These are phyloP conservation scores for Synanthedon tipuliformis DNA, from an alignment of 2,888 invertebrate genomes.

Conservation along the genomic window DNA sequence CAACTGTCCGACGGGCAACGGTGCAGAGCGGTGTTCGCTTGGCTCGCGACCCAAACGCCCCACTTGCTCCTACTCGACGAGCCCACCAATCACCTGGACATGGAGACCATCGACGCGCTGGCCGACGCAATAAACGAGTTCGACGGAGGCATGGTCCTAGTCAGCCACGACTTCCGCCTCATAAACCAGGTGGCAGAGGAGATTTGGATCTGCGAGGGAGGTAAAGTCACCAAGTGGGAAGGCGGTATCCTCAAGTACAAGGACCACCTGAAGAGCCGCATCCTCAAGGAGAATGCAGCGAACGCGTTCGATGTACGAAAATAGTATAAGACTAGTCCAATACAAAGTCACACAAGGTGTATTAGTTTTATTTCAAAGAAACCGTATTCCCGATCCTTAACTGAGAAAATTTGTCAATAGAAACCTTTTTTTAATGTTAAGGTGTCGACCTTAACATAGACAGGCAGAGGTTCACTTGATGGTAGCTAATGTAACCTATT, in stretches of 20 bases:
- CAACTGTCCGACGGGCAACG: slow-evolving; percentile 98
- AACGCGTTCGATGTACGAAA: slow-evolving; percentile 59
- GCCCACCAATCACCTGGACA: slow-evolving; percentile 96
- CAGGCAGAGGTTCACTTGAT: too few relatives aligned
- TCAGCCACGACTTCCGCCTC: slow-evolving; percentile 99
- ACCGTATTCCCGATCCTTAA: too few relatives aligned
- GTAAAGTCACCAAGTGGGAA: slow-evolving; percentile 95
- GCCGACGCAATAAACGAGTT: slow-evolving; percentile 98
- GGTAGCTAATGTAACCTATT: too few relatives aligned
- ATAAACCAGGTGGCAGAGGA: slow-evolving; percentile 98
- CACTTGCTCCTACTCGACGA: slow-evolving; percentile 87
- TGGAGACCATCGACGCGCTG: slow-evolving; percentile 98
- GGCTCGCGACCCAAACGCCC: slow-evolving; percentile 97
- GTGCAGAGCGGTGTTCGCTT: slow-evolving; percentile 98
- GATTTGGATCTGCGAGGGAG: slow-evolving; percentile 99
- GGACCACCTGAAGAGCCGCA: slow-evolving; percentile 89
- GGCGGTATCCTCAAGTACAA: slow-evolving; percentile 97
- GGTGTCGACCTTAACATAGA: too few relatives aligned
- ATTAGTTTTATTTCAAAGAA: too few relatives aligned
- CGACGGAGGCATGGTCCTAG: slow-evolving; percentile 98
- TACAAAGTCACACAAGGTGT: too few relatives aligned
- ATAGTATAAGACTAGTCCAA: slow-evolving; percentile 17
- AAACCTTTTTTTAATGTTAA: too few relatives aligned
- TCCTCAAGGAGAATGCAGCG: slow-evolving; percentile 78
- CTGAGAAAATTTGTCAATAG: too few relatives aligned